phyloP scores from a whole-genome alignment of 35 echinoderm and acorn worm species.

The Lytechinus variegatus region DNA sequence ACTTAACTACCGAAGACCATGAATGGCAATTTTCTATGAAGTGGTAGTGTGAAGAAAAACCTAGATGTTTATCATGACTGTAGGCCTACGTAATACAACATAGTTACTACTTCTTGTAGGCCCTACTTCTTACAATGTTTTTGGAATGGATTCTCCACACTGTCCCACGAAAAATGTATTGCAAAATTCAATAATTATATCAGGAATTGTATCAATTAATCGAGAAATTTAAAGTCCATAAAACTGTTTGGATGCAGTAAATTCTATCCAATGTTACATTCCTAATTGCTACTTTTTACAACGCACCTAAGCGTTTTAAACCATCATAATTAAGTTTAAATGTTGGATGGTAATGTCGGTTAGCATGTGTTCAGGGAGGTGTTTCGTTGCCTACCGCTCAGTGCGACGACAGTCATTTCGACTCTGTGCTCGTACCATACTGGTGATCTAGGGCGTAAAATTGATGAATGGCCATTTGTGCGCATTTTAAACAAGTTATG shows the following conservation, averaged over 20 bases:
- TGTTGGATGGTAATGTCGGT: neutral
- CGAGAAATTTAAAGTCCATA: neutral
- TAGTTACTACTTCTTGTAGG: no score
- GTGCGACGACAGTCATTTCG: neutral
- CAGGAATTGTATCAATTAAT: no score
- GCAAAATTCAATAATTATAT: no score
- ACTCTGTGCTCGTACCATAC: neutral
- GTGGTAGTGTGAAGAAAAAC: no score
- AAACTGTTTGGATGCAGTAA: neutral
- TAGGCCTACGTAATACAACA: no score
- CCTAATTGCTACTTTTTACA: neutral
- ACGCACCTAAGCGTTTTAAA: neutral
- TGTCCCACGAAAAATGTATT: no score
- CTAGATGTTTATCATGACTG: no score
- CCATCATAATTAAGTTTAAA: neutral
- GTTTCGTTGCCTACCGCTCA: neutral
- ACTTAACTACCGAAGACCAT: no score
- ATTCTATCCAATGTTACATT: neutral
- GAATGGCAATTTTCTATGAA: no score
- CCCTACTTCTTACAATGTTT: no score
- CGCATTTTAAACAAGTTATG: slow-evolving; percentile 19
- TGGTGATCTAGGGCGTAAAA: slow-evolving; percentile 55
- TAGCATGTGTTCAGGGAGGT: neutral
- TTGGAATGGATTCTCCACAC: no score
- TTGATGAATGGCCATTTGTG: slow-evolving; percentile 53